Conservation (phyloP, 2,113 vertebrate species). For the Hymenochirus boettgeri region DNA sequence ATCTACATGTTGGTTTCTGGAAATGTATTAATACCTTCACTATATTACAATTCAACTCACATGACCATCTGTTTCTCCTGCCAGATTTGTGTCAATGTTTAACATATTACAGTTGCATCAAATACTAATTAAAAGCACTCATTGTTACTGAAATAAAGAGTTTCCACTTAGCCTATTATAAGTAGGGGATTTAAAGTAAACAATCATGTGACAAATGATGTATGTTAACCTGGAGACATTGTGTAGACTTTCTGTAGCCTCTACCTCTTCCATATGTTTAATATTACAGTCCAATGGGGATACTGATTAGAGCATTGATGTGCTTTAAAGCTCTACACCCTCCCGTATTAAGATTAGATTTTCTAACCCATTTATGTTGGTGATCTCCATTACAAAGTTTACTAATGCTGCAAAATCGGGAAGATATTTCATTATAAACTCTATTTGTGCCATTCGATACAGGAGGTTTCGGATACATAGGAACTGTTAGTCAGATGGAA, state of each 20-base stretch:
- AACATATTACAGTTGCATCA: constrained; percentile 70
- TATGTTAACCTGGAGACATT: constrained; percentile 63
- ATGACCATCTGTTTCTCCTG: constrained; percentile 60
- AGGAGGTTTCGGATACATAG: not conserved
- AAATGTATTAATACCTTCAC: constrained; percentile 59
- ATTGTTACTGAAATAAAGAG: constrained; percentile 70
- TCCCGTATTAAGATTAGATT: constrained; percentile 17
- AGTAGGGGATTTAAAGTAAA: constrained; percentile 67
- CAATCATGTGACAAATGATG: constrained; percentile 70
- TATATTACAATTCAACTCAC: constrained; percentile 73
- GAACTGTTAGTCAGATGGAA: constrained; percentile 7
- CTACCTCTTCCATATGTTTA: constrained; percentile 65
- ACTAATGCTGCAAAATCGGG: constrained; percentile 53
- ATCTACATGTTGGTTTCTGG: constrained; percentile 63
- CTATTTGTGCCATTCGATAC: constrained; percentile 21
- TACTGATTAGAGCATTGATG: constrained; percentile 61
- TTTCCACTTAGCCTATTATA: constrained; percentile 65
- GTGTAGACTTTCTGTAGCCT: constrained; percentile 63
- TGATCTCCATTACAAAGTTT: constrained; percentile 52
- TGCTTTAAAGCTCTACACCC: constrained; percentile 55
- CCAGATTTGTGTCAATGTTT: constrained; percentile 72
- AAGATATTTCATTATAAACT: constrained; percentile 9
- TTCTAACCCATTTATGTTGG: not conserved
- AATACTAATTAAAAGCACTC: constrained; percentile 73
- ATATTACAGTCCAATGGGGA: constrained; percentile 61